A percentile compares a stretch with the other conserved stretches of the same genome.
Evolutionary conservation across 2,113 vertebrate genomes (phyloP).

Genomic region (Hemiprocne comata): DNA sequence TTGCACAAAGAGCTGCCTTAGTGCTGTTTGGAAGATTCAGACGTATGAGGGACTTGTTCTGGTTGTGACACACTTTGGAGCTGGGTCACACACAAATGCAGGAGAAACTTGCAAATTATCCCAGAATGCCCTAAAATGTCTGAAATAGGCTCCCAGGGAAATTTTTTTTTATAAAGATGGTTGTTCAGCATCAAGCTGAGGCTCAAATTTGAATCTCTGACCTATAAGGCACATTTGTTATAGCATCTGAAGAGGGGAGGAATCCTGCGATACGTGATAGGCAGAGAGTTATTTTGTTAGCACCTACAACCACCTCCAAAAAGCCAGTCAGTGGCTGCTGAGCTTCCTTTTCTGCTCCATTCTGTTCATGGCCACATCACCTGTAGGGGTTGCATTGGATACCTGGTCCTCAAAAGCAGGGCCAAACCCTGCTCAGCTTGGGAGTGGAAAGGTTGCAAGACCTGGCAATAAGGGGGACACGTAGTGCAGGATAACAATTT

Average conservation of each 20-base stretch:
- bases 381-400: neutral
- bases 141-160: neutral
- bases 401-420: neutral
- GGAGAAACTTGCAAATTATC: neutral
- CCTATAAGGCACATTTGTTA: neutral
- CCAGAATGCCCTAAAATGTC: neutral
- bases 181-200: neutral
- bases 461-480: fast-evolving
- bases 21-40: neutral
- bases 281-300: neutral
- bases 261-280: neutral
- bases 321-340: neutral
- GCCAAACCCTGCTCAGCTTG: neutral
- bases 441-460: neutral
- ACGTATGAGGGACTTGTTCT: neutral
- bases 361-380: neutral
- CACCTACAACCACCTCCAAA: neutral
- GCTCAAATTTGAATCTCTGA: neutral
- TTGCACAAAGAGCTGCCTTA: neutral
- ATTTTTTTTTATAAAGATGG: neutral
- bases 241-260: neutral
- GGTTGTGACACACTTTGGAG: neutral
- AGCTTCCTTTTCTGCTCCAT: neutral
- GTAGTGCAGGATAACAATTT: neutral
- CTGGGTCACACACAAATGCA: neutral